Evolutionary conservation across 2,113 vertebrate species (phyloP).

Genomic region (Mormoops blainvillei): DNA sequence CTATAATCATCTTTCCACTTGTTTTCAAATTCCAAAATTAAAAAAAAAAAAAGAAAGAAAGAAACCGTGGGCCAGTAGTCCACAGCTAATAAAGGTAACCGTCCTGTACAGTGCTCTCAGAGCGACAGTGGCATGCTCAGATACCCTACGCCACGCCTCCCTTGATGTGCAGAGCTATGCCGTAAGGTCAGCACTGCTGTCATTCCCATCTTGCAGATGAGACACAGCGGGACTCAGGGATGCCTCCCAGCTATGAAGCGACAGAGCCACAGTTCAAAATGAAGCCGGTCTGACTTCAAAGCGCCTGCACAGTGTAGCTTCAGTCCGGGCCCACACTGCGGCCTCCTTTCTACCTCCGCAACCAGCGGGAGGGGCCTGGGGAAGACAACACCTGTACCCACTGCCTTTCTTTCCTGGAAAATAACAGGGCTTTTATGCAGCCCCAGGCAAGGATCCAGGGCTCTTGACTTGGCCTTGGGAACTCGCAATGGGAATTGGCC

Average conservation of each 20-base stretch:
- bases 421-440: not conserved
- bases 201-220: not conserved
- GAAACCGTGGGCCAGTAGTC: not conserved
- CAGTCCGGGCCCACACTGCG: fast-evolving
- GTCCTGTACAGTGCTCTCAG: too few species aligned
- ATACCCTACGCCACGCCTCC: fast-evolving
- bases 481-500: not conserved
- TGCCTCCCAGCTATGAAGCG: not conserved
- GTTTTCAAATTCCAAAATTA: not conserved
- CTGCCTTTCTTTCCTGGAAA: not conserved
- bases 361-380: fast-evolving
- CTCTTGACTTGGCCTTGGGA: not conserved
- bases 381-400: not conserved
- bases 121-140: too few species aligned
- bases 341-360: not conserved
- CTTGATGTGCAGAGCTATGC: not conserved
- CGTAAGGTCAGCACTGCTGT: too few species aligned
- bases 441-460: not conserved
- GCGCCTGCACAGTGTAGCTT: fast-evolving
- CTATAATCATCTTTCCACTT: not conserved
- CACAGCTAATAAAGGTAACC: not conserved
- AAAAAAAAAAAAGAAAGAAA: not conserved
- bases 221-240: not conserved
- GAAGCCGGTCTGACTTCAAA: too few species aligned
- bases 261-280: not conserved